Base-by-base conservation (phyloP, 1,140 invertebrate species). In the Drosophila guanche region DNA sequence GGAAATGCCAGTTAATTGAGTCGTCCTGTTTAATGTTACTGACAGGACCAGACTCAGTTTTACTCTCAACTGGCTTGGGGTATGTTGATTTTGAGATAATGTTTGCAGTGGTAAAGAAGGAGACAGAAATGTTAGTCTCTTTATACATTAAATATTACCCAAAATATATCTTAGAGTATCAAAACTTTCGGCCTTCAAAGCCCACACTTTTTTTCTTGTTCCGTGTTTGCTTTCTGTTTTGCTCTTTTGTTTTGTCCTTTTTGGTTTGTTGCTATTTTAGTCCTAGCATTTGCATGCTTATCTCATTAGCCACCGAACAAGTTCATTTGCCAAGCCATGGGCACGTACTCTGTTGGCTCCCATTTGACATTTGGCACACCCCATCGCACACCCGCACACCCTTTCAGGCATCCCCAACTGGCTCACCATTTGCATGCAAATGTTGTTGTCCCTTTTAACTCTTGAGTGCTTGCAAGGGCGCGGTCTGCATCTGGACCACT, bases 271-370 rank as follows among this genome's bases (percentile, higher is more conserved):
- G 42, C 48, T 50, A 45, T 37, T 37, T 12, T 37, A 12, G 33
- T 10, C 33, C 29, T 74, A 50, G 46, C 66, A 80, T 79, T 79
- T 79, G 77, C 77, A 80, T 80, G 78, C 70, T 83, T 83, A 83
- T 83, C 79, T 83, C 80, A 83, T 83, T 83, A 83, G 79, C 79
- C 75, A 79, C 79, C 75, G 84, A 83, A 83, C 79, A 84, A 83
- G 79, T 83, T 83, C 70, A 83, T 83, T 83, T 84, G 79, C 62
- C 78, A 77, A 42, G 72, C 55, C 74, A 62, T 55, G 62, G 48
- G 62, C 63, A 79, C 63, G 79, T 79, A 47, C 54, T 58, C 56
- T 45, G 59, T 48, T 50, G 54, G 55, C 29, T 33, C 2, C 56
- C 60, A 52, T 59, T 70, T 77, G 66, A 70, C 74, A 76, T 69